A percentile compares a stretch with the other conserved stretches of the same genome.
Conservation (phyloP, 2,888 invertebrate species). For the Lumbricus terrestris region DNA sequence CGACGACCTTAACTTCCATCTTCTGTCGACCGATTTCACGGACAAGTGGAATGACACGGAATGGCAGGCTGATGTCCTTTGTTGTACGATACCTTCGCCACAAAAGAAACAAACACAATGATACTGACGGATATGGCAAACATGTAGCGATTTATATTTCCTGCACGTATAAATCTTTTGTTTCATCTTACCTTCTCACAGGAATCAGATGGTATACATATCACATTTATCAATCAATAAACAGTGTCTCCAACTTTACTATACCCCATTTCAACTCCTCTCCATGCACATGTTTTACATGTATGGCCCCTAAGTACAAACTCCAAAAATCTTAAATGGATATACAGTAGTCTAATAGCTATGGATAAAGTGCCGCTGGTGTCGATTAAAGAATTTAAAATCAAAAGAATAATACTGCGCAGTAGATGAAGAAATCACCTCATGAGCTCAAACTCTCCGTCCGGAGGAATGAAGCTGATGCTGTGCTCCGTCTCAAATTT, state of each 20-base stretch:
- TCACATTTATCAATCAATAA: too few relatives aligned
- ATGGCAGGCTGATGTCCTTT: slow-evolving; percentile 98
- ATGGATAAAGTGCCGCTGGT: too few relatives aligned
- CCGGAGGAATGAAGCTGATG: slow-evolving; percentile 99
- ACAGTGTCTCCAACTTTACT: too few relatives aligned
- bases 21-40: slow-evolving; percentile 96
- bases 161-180: too few relatives aligned
- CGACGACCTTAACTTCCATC: slow-evolving; percentile 99
- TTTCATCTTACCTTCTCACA: too few relatives aligned
- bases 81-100: slow-evolving; percentile 89
- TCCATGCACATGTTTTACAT: too few relatives aligned
- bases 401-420: background rate
- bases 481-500: slow-evolving; percentile 99
- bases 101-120: background rate
- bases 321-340: too few relatives aligned
- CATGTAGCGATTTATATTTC: background rate
- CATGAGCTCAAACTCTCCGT: slow-evolving; percentile 99
- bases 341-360: too few relatives aligned
- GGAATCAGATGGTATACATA: too few relatives aligned
- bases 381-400: background rate
- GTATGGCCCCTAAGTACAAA: too few relatives aligned
- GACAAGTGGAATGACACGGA: slow-evolving; percentile 97
- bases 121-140: background rate
- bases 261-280: too few relatives aligned
- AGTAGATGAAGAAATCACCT: slow-evolving; percentile 64